Conservation (phyloP, 2,113 vertebrate genomes). For the Phoxinus phoxinus region DNA sequence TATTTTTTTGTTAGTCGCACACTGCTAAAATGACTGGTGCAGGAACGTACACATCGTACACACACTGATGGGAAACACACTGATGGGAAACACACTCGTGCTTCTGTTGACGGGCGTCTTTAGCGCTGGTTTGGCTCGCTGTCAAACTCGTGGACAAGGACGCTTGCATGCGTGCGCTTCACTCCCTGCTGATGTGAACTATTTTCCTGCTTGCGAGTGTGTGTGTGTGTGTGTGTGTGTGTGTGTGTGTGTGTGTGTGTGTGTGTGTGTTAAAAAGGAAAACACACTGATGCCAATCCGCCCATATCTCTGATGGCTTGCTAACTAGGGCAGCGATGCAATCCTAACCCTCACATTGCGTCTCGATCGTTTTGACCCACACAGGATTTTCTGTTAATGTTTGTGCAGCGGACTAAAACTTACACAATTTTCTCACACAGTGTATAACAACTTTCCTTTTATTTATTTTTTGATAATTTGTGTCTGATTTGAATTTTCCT, state of each 20-base stretch:
- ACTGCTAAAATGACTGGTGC: too few relatives aligned
- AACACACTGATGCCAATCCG: slow-evolving; percentile 65
- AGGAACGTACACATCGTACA: not conserved
- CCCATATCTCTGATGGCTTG: slow-evolving; percentile 67
- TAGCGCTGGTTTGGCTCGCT: not conserved
- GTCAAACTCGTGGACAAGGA: not conserved
- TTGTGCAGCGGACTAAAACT: too few relatives aligned
- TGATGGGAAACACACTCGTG: slow-evolving; percentile 58
- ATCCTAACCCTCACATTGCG: slow-evolving; percentile 53
- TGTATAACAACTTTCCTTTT: too few relatives aligned
- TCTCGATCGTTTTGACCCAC: too few relatives aligned
- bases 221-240: slow-evolving; percentile 41
- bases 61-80: slow-evolving; percentile 50
- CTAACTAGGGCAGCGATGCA: slow-evolving; percentile 74
- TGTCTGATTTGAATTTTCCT: too few relatives aligned
- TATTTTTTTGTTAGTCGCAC: too few relatives aligned
- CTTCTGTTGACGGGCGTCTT: not conserved
- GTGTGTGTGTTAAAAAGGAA: slow-evolving; percentile 29
- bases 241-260: not conserved
- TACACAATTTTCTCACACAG: too few relatives aligned
- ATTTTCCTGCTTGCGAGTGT: slow-evolving; percentile 67
- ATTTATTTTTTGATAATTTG: too few relatives aligned
- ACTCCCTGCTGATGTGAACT: slow-evolving; percentile 75
- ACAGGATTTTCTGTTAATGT: too few relatives aligned
- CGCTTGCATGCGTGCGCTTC: slow-evolving; percentile 59